These are phyloP conservation scores for Andrena cerasifolii DNA, from an alignment of 1,140 invertebrate genomes.

Conservation along the genomic window DNA sequence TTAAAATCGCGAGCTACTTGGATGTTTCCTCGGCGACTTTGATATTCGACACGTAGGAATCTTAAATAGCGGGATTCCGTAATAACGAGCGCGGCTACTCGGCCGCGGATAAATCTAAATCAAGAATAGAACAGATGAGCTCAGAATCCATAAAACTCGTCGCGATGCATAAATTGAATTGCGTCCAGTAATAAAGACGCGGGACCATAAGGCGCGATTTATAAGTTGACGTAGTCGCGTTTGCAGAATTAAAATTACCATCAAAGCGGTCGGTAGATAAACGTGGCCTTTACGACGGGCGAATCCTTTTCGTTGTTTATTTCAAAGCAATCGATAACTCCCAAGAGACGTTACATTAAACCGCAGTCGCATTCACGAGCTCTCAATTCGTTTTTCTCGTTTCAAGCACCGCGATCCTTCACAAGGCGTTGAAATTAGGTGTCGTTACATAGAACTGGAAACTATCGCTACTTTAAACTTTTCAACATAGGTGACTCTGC, in stretches of 20 bases:
- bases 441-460: no score
- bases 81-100: not conserved
- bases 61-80: constrained; percentile 10
- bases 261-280: not conserved
- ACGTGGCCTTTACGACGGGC: not conserved
- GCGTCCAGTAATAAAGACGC: constrained; percentile 2
- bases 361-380: no score
- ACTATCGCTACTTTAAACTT: no score
- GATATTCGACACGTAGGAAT: not conserved
- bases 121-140: constrained; percentile 6
- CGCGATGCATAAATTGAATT: constrained; percentile 13
- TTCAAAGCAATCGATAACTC: no score
- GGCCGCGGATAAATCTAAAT: not conserved
- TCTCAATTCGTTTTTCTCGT: no score
- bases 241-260: not conserved
- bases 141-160: not conserved
- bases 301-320: not conserved
- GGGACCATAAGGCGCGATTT: not conserved
- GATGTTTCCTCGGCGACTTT: not conserved
- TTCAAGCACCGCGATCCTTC: no score
- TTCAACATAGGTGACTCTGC: no score
- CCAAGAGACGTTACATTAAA: no score
- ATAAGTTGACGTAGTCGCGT: not conserved
- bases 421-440: no score
- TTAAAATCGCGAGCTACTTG: no score